These are phyloP conservation scores for Drosophila nr. medialis DNA, from an alignment of 2,888 invertebrate genomes.

Conservation along the genomic window DNA sequence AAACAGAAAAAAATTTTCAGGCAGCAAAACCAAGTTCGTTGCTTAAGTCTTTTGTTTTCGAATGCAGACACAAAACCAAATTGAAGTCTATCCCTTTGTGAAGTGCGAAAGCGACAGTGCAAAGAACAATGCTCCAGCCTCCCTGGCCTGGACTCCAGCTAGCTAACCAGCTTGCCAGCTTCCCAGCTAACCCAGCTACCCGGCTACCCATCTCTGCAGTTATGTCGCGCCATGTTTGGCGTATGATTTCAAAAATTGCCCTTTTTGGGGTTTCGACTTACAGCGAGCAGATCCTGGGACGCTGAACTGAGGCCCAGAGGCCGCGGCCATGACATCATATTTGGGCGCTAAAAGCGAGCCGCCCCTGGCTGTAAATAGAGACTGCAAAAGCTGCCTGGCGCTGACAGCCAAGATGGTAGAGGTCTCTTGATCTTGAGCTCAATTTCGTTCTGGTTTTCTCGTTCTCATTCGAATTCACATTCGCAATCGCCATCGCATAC, in stretches of 20 bases:
- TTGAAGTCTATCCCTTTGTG: constrained; percentile 82
- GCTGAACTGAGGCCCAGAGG: constrained; percentile 31
- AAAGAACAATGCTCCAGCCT: constrained; percentile 76
- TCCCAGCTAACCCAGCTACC: constrained; percentile 20
- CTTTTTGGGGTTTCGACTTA: constrained; percentile 81
- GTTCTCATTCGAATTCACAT: constrained; percentile 12
- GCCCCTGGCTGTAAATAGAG: constrained; percentile 77
- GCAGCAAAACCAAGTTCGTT: constrained; percentile 71
- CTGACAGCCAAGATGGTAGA: constrained; percentile 63
- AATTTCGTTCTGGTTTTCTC: constrained; percentile 32
- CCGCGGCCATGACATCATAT: constrained; percentile 81
- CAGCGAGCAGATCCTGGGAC: constrained; percentile 45
- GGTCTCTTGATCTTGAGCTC: constrained; percentile 51
- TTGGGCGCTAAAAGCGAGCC: constrained; percentile 82
- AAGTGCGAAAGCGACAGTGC: constrained; percentile 82
- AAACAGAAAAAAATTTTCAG: constrained; percentile 13
- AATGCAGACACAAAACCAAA: constrained; percentile 77
- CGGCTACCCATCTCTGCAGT: constrained; percentile 59
- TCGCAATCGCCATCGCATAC: constrained; percentile 16
- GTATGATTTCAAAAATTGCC: constrained; percentile 82
- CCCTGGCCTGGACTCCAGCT: constrained; percentile 7
- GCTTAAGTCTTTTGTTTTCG: constrained; percentile 81
- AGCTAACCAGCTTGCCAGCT: constrained; percentile 17
- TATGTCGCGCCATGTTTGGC: constrained; percentile 82
- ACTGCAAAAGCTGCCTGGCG: constrained; percentile 74